Base-by-base conservation (phyloP, 2,888 invertebrate genomes). In the Boloria selene region DNA sequence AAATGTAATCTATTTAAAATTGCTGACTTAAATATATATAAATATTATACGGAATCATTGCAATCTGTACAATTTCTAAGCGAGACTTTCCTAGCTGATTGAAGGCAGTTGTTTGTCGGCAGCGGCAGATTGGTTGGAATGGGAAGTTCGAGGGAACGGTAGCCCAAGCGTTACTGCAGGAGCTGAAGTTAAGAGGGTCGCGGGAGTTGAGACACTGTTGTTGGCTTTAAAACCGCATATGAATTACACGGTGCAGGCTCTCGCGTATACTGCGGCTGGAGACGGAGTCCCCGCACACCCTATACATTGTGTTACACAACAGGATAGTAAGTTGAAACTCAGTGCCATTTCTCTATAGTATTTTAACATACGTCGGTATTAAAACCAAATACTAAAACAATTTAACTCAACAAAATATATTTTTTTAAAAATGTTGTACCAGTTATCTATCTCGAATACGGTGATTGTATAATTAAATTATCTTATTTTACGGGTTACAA, bases 211-310 rank as follows among this genome's bases (percentile, higher is more conserved):
- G 82, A 96, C 96, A 50, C 95, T 96, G 74, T 88, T 97, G 72
- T 96, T 96, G 75, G 96, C 96, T 4, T 88, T 98, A 70, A 94
- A 95, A 78, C 96, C 97, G 76, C 96, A 95, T 83, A 96, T 97
- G 65, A 98, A 98, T 89, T 98, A 98, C 85, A 97, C 97, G 51
- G 93, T 98, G 69, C 95, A 96, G 78, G 96, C 97, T 4, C 84
- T 97, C 77, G 97, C 97, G 10, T 97, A 95, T 79, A 98, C 97
- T 0, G 94, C 95, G 5, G 96, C 95, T 2, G 98, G 98, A 0
- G 97, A 97, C 80, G 98, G 98, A 0, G 94, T 96, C 13, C 93
- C 96, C 71, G 96, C 97, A 78, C 91, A 93, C 73, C 94, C 96
- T 64, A 93, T 97, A 79, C 95, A 94, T 88, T 97, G 97, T 81